phyloP scores from a whole-genome alignment of 2,888 invertebrate genomes.

The Drosophila anceps region DNA sequence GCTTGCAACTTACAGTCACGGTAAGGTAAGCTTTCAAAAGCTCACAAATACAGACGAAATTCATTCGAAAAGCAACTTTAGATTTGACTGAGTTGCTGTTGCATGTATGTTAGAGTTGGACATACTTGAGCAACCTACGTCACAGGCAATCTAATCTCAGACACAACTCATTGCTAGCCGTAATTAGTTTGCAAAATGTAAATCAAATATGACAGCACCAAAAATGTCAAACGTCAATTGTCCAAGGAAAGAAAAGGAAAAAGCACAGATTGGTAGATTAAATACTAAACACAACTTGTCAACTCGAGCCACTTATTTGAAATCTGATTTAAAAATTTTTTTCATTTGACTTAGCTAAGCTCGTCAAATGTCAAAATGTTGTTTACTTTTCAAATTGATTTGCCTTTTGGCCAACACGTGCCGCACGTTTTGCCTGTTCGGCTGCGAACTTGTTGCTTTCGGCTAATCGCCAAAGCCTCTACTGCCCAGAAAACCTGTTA shows the following conservation, averaged over 20 bases:
- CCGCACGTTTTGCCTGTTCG: slow-evolving; percentile 54
- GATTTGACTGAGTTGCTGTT: slow-evolving; percentile 11
- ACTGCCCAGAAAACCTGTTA: slow-evolving; percentile 10
- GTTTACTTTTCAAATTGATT: slow-evolving; percentile 16
- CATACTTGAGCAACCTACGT: slow-evolving; percentile 41
- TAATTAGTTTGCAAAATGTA: slow-evolving; percentile 48
- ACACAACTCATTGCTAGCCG: slow-evolving; percentile 15
- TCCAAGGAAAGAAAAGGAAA: not conserved
- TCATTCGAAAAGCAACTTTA: slow-evolving; percentile 16
- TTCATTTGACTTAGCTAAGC: not conserved
- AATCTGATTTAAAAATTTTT: slow-evolving; percentile 34
- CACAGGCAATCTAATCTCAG: slow-evolving; percentile 52
- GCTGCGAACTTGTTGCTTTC: slow-evolving; percentile 57
- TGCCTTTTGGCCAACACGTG: slow-evolving; percentile 57
- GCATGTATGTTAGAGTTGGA: not conserved
- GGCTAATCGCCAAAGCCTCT: slow-evolving; percentile 30
- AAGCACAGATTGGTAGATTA: slow-evolving; percentile 44
- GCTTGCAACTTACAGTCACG: not conserved
- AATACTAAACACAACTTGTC: slow-evolving; percentile 47
- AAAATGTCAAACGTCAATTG: slow-evolving; percentile 15
- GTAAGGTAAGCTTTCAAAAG: slow-evolving; percentile 26
- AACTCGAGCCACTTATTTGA: slow-evolving; percentile 27
- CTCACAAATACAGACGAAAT: slow-evolving; percentile 28
- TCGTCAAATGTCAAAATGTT: slow-evolving; percentile 2
- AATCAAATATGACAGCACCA: slow-evolving; percentile 14